Base-by-base conservation (phyloP, 1,140 invertebrate genomes). In the Leptopilina clavipes region DNA sequence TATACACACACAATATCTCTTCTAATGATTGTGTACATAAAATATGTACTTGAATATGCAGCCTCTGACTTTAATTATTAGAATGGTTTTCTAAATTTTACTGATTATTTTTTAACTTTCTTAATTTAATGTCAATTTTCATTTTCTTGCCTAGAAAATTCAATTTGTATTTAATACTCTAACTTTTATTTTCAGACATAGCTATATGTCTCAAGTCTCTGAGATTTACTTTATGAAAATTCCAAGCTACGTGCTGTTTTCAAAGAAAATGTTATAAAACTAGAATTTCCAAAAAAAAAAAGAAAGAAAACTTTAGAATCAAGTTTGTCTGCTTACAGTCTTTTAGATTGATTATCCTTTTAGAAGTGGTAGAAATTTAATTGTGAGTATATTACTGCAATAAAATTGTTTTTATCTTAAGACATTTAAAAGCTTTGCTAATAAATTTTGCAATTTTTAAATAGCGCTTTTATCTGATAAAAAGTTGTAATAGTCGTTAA, bases 401-500 rank as follows among this genome's bases (percentile, higher is more conserved):
- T 65, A 31, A 31, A 65, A 65, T 65, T 65, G 11, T 14, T 22
- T 19, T 25, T 25, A 56, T 0, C 7, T 25, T 14, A 25, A 12
- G 12, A 11, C 22, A 14, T 25, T 25, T n/a, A 25, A 31, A 37
- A 31, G 59, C 22, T 37, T n/a, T 37, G 59, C 59, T 65, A 14
- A 65, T 65, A 3, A 3, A 25, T 25, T n/a, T 25, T 37, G 3
- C 12, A 59, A 59, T 59, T 14, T 65, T n/a, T n/a, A 31, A 65
- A 65, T 65, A 14, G 12, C 7, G 59, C 59, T 65, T 65, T 65
- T 65, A 65, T 65, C 12, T 37, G 25, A 65, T 65, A 65, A 65
- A n/a, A 65, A 31, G 59, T 22, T 3, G 14, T 65, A 25, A 25
- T 25, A 7, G 59, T 31, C 14, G 22, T 65, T 37, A 22, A 6